Base-by-base conservation (phyloP, 2,888 invertebrate species). In the Nomada lathburiana region DNA sequence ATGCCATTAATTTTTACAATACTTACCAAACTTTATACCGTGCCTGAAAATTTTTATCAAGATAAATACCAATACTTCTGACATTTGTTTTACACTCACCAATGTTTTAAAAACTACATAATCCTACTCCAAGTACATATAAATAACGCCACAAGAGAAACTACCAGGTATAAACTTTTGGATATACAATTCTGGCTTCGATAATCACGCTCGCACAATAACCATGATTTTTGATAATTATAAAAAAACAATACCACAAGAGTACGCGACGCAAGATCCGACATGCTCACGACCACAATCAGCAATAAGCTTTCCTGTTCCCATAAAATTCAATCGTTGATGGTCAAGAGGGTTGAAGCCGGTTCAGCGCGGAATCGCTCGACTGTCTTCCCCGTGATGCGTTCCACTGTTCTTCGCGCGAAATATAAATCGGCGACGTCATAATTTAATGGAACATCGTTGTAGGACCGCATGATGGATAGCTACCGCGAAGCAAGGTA, bases 371-470 rank as follows among this genome's bases (percentile, higher is more conserved):
- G 16, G n/a, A 47, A 42, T 26, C 50, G 26, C 36, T 23, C 65
- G 60, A 44, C 67, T 13, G 67, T 65, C 53, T 55, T 72, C 63
- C 68, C 65, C 59, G 44, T 29, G 57, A 23, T 50, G 67, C 62
- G 67, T 65, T 67, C 75, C 36, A 73, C 63, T 73, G 83, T 78
- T 76, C 71, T 55, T 80, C 76, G 76, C 69, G 80, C 64, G 83
- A 85, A 84, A 78, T 80, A 83, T 85, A 80, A 80, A 84, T 84
- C 76, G 78, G 53, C 77, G 77, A 75, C 85, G 90, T 88, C 88
- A 89, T 90, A 88, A 87, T 91, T 91, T 89, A 90, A 91, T 90
- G 89, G 87, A 90, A 90, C 86, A 85, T 83, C 86, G 83, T 83
- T 86, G 85, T 84, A 73, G 71, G 63, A 85, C 71, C 68, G 69